Base-by-base conservation (phyloP, 2,888 invertebrate species). In the Leptura quadrifasciata region DNA sequence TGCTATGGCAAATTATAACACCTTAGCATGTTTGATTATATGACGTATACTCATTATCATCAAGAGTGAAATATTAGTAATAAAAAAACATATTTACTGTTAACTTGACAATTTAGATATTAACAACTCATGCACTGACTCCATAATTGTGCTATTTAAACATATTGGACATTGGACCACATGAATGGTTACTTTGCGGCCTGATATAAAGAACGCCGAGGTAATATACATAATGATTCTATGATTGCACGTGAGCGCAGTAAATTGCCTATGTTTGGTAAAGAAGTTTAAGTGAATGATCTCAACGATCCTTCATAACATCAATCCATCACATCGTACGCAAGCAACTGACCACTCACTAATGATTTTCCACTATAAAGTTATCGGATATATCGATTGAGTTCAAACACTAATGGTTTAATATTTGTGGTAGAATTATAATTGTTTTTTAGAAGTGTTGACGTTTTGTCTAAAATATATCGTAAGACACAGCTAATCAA, bases 211-310 rank as follows among this genome's bases (percentile, higher is more conserved):
- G 63, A 1, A 17, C 61, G 17, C 35, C 61, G 3, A n/a, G 2
- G 35, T 31, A 17, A 27, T 55, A 20, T 24, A 68, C 55, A 21
- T 68, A 54, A 68, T 18, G 68, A 57, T 35, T 24, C 31, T 52
- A 15, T 68, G 55, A 68, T 68, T 55, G 68, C n/a, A 15, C 15
- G 54, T 27, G 31, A 57, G 55, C 21, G 20, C 31, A 31, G 54
- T 68, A 55, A 21, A 55, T 20, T 52, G 68, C 68, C 24, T 57
- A 55, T 27, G 17, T 68, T 47, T 15, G 54, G 12, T 68, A 68
- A 54, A 68, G 54, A 68, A 31, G 55, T 52, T n/a, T 24, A 27
- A 57, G 24, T 68, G 10, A 47, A 64, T 35, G 39, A 12, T 35
- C 24, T 18, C 20, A 20, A 18, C 31, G 61, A 18, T 35, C 18